Base-by-base conservation (phyloP, 2,888 invertebrate species). In the Limnephilus lunatus region DNA sequence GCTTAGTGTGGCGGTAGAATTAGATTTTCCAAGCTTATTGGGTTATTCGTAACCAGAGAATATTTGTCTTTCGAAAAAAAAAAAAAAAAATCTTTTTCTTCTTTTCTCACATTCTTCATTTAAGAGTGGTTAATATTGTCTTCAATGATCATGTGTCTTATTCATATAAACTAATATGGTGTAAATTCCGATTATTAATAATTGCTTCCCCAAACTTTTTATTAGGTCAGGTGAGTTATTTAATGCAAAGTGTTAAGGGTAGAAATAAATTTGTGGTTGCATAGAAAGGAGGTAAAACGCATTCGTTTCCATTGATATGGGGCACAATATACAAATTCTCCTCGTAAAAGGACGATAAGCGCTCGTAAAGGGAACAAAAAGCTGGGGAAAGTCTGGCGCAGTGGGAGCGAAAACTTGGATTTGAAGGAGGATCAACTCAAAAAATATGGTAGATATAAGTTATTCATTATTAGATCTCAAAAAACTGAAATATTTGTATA, bases 341-440 rank as follows among this genome's bases (percentile, higher is more conserved):
- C 91, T 92, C 91, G 91, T 92, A 92, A 92, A 92, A 92, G 83
- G 91, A 88, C 90, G 92, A 92, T 92, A 92, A 92, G 92, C 92
- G 91, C 89, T 92, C 92, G 92, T 92, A 91, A 92, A 90, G 83
- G 91, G 82, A 89, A 91, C 90, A 92, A 91, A 89, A 87, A 83
- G 35, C 85, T 83, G 81, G 90, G 88, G 68, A 82, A 90, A 82
- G 91, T 90, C 85, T 31, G 92, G 85, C 83, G 85, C 90, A 89
- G 91, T 85, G 90, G 81, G 85, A 89, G 89, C 44, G 90, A 83
- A 53, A n/a, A 25, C 68, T 68, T 25, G 68, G 9, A 68, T n/a
- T 68, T 68, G 68, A 68, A 68, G 68, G 9, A 68, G 25, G n/a
- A 25, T 25, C 68, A 68, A 68, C 19, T 68, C 53, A 68, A 68